Percentiles rank a stretch among this genome's conserved stretches.
Evolutionary conservation across 37 sponge, comb jelly and placozoan genomes (phyloP).

Genomic region (Lycopodina hypogea): DNA sequence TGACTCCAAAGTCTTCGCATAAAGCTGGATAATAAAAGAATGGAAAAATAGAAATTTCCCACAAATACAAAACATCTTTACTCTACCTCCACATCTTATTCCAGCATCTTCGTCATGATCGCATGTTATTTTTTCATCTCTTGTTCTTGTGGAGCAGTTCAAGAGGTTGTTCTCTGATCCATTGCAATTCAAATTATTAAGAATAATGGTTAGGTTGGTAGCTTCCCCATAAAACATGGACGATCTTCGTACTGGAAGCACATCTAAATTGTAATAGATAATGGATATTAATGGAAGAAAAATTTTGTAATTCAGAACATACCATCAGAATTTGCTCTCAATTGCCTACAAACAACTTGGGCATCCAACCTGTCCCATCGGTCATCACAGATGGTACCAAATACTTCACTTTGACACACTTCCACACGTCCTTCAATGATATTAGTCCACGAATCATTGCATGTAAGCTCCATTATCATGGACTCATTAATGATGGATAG

Average conservation of each 20-base stretch:
- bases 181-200: neutral
- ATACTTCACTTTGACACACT: slow-evolving; percentile 5
- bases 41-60: no score
- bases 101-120: slow-evolving; percentile 33
- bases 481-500: neutral
- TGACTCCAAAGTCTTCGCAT: neutral
- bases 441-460: neutral
- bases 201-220: neutral
- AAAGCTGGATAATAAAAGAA: slow-evolving; percentile 14
- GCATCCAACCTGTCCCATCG: slow-evolving; percentile 22
- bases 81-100: slow-evolving; percentile 21
- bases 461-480: neutral
- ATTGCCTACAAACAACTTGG: slow-evolving; percentile 19
- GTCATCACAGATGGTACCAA: slow-evolving; percentile 42
- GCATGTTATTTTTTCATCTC: neutral
- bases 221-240: neutral
- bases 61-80: no score
- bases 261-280: neutral
- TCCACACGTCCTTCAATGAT: slow-evolving; percentile 28
- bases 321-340: slow-evolving; percentile 2
- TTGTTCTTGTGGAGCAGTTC: neutral
- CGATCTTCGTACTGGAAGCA: neutral
- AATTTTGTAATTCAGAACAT: neutral
- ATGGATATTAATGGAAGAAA: neutral
- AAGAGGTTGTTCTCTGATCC: slow-evolving; percentile 7